These are phyloP conservation scores for Regulus satrapa DNA, from an alignment of 2,113 vertebrate species.

Conservation along the genomic window DNA sequence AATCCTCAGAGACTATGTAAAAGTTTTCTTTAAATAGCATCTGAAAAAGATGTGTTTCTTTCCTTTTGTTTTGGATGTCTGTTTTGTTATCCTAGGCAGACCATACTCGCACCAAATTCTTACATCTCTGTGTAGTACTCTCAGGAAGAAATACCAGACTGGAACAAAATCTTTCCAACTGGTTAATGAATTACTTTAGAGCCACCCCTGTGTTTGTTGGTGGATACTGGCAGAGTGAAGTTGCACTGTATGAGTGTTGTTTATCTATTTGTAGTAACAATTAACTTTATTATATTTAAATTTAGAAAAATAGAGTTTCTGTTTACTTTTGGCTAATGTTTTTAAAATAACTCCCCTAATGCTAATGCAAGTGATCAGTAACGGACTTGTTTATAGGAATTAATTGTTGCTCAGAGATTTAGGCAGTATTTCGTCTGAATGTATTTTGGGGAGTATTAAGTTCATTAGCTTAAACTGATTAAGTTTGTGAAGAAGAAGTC, in stretches of 20 bases:
- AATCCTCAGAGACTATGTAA: neutral
- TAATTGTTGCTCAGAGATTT: conserved; percentile 46
- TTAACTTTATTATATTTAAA: conserved; percentile 8
- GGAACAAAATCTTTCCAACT: neutral
- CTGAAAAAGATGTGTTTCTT: neutral
- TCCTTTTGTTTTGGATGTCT: neutral
- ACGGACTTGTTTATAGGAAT: neutral
- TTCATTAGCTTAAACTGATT: conserved; percentile 43
- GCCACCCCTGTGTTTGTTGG: neutral
- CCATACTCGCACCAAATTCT: neutral
- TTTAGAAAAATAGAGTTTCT: neutral
- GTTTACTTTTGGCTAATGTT: neutral
- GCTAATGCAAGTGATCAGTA: conserved; percentile 30
- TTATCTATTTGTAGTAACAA: neutral
- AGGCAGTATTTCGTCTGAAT: too few relatives aligned
- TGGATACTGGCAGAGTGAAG: neutral
- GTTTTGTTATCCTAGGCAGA: neutral
- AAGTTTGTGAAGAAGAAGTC: neutral
- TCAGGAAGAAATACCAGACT: neutral
- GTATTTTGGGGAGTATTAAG: conserved; percentile 31
- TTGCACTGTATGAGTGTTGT: neutral
- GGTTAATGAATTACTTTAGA: neutral
- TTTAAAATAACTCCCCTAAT: neutral
- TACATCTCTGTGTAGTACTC: neutral
- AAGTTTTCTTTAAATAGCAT: neutral